Conservation (phyloP, 2,797 vertebrate species). For the Bryconaethiops microstoma region DNA sequence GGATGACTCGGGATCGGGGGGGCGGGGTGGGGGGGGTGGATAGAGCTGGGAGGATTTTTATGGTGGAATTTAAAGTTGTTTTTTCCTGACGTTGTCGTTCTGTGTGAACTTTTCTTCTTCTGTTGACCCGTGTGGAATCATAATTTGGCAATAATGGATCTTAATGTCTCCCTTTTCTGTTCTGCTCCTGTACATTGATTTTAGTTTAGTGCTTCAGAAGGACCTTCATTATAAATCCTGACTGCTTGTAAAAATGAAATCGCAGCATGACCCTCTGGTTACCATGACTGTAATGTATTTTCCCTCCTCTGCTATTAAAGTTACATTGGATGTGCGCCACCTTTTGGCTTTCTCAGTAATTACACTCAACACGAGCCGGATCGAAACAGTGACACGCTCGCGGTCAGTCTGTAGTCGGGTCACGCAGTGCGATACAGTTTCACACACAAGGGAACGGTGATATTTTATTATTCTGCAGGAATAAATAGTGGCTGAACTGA, state of each 20-base stretch:
- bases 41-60: constrained; percentile 82
- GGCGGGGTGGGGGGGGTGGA: constrained; percentile 28
- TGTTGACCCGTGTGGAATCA: constrained; percentile 84
- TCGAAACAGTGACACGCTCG: neutral
- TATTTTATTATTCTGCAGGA: neutral
- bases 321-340: constrained; percentile 62
- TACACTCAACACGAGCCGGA: neutral
- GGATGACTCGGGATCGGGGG: neutral
- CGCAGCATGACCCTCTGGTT: constrained; percentile 65
- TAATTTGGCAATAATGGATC: constrained; percentile 79
- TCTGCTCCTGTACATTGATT: constrained; percentile 55
- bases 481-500: neutral
- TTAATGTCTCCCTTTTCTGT: constrained; percentile 63
- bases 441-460: constrained; percentile 16
- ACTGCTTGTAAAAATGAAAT: constrained; percentile 67
- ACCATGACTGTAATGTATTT: constrained; percentile 61
- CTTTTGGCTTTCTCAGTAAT: constrained; percentile 36
- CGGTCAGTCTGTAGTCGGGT: constrained; percentile 20
- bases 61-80: constrained; percentile 87
- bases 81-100: constrained; percentile 60
- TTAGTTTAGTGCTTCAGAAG: constrained; percentile 56
- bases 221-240: constrained; percentile 55
- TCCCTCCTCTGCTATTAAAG: constrained; percentile 62
- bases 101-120: constrained; percentile 81
- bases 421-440: constrained; percentile 23